A percentile compares a stretch with the other conserved stretches of the same genome.
Evolutionary conservation across 2,113 vertebrate species (phyloP).

Genomic region (Dromaius novaehollandiae): DNA sequence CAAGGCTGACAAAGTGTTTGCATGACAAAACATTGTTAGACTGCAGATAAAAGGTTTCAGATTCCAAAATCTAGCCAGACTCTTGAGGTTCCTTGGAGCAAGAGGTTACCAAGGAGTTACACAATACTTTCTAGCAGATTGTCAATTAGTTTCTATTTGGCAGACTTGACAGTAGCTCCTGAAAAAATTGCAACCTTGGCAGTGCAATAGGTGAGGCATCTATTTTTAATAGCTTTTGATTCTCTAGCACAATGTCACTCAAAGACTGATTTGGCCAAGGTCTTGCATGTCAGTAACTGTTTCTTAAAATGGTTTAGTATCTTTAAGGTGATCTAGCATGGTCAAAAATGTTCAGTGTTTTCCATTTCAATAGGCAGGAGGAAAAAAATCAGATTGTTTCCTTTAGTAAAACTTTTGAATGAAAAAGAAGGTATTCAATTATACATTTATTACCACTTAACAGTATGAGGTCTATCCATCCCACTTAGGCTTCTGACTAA

Average conservation of each 20-base stretch:
- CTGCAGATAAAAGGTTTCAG: not conserved
- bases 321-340: not conserved
- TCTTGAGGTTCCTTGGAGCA: not conserved
- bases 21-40: not conserved
- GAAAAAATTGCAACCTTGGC: conserved; percentile 23
- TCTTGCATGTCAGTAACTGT: not conserved
- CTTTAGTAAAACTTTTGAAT: not conserved
- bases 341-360: not conserved
- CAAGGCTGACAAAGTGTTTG: not conserved
- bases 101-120: not conserved
- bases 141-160: not conserved
- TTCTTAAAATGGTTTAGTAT: conserved; percentile 21
- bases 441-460: not conserved
- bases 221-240: conserved; percentile 47
- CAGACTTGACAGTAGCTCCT: conserved; percentile 22
- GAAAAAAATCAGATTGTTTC: not conserved
- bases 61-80: not conserved
- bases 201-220: conserved; percentile 4
- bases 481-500: not conserved
- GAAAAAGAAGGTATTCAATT: not conserved
- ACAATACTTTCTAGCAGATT: not conserved
- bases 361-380: not conserved
- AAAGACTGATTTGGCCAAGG: conserved; percentile 4
- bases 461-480: not conserved
- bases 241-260: conserved; percentile 8